Conservation (phyloP, 1,140 invertebrate species). For the Augochlora pura region DNA sequence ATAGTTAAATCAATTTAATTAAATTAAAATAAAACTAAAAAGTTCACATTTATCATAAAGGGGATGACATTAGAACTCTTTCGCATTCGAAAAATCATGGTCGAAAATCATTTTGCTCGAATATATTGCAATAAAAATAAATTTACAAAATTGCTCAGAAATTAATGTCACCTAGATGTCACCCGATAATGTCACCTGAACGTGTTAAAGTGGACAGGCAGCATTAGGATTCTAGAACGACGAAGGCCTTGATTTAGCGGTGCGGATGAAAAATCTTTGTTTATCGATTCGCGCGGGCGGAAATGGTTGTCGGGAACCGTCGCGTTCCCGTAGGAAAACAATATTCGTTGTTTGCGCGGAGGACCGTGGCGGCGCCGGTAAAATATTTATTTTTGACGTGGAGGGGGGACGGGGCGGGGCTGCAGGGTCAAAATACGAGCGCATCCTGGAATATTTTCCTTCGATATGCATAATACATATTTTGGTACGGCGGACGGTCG, state of each 20-base stretch:
- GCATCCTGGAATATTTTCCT: conserved; percentile 28
- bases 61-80: too few species aligned
- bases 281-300: conserved; percentile 28
- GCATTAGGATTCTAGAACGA: neutral
- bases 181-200: too few species aligned
- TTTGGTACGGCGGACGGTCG: neutral
- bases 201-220: neutral
- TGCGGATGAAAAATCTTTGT: conserved; percentile 31
- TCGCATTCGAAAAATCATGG: too few species aligned
- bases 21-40: too few species aligned
- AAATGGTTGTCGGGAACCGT: conserved; percentile 13
- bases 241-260: conserved; percentile 3
- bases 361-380: conserved; percentile 5
- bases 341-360: conserved; percentile 24
- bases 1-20: too few species aligned
- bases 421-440: neutral
- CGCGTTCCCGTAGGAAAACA: conserved; percentile 8
- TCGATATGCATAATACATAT: conserved; percentile 23
- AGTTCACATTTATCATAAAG: too few species aligned
- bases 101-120: too few species aligned
- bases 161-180: too few species aligned
- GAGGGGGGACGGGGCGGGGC: neutral
- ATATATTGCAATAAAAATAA: too few species aligned
- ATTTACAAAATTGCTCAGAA: too few species aligned
- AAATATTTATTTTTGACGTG: conserved; percentile 35